Conservation (phyloP, 1,140 invertebrate species). For the Olivierus martensii region DNA sequence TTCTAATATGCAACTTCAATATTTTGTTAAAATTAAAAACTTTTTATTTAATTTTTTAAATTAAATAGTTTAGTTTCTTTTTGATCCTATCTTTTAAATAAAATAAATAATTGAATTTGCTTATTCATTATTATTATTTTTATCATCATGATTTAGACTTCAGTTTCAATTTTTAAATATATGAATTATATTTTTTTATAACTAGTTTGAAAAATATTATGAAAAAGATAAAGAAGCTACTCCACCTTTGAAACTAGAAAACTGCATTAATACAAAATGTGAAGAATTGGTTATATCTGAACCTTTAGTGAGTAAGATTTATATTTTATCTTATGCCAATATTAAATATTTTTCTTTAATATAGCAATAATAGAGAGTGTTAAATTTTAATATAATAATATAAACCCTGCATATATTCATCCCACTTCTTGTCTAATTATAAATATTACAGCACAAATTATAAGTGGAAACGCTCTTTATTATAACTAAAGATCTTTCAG, state of each 20-base stretch:
- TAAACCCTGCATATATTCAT: too few relatives aligned
- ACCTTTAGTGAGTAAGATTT: not conserved
- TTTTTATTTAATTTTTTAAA: too few relatives aligned
- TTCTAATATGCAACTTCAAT: too few relatives aligned
- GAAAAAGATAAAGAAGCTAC: not conserved
- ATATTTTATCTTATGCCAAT: not conserved
- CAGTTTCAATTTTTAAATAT: too few relatives aligned
- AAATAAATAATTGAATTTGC: not conserved
- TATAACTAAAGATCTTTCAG: too few relatives aligned
- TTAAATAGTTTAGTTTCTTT: too few relatives aligned
- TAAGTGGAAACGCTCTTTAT: too few relatives aligned
- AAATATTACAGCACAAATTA: too few relatives aligned
- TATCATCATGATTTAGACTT: not conserved
- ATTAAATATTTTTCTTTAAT: not conserved
- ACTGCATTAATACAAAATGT: not conserved
- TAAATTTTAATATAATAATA: not conserved
- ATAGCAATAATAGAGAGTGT: not conserved
- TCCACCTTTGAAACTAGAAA: not conserved
- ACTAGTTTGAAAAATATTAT: constrained; percentile 11
- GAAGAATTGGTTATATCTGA: not conserved
- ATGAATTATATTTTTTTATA: not conserved
- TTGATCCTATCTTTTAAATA: not conserved
- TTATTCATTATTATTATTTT: not conserved
- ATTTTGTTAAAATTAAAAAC: too few relatives aligned
- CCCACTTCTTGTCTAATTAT: too few relatives aligned